Percentiles rank a stretch among this genome's conserved stretches.
These are phyloP conservation scores for Prolemur simus DNA, from an alignment of 2,113 vertebrate species.

Conservation along the genomic window DNA sequence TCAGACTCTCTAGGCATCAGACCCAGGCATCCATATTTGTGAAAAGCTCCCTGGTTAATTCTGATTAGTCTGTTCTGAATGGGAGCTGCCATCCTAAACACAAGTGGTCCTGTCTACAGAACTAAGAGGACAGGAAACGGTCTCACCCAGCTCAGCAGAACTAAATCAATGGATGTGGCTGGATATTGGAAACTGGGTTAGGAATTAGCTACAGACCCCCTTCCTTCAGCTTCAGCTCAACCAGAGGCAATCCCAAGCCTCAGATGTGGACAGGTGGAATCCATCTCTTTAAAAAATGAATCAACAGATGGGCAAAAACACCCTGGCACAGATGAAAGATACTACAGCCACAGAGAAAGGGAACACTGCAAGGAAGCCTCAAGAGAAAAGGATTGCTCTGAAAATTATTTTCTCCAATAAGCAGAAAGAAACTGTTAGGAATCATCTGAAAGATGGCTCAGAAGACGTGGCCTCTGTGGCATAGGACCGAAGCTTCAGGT, in stretches of 20 bases:
- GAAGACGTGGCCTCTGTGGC: not conserved
- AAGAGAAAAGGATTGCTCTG: not conserved
- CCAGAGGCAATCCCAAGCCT: not conserved
- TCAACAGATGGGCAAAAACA: too few relatives aligned
- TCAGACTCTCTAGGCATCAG: not conserved
- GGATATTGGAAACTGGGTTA: not conserved
- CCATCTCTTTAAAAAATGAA: not conserved
- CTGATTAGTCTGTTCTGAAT: not conserved
- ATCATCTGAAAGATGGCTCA: not conserved
- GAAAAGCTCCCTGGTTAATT: not conserved
- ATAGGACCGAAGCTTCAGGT: not conserved
- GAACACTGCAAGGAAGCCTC: not conserved
- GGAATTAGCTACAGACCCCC: not conserved
- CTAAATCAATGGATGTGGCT: not conserved
- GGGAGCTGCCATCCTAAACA: not conserved
- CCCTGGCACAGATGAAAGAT: not conserved
- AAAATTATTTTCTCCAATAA: not conserved
- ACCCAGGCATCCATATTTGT: too few relatives aligned
- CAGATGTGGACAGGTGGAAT: not conserved
- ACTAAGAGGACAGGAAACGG: not conserved
- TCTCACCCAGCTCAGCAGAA: not conserved
- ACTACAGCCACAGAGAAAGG: not conserved
- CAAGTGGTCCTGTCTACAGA: not conserved
- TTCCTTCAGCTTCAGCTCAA: not conserved
- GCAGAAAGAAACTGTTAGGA: not conserved